These are phyloP conservation scores for Ctenochaetus hawaiiensis DNA, from an alignment of 2,797 vertebrate species.

Conservation along the genomic window DNA sequence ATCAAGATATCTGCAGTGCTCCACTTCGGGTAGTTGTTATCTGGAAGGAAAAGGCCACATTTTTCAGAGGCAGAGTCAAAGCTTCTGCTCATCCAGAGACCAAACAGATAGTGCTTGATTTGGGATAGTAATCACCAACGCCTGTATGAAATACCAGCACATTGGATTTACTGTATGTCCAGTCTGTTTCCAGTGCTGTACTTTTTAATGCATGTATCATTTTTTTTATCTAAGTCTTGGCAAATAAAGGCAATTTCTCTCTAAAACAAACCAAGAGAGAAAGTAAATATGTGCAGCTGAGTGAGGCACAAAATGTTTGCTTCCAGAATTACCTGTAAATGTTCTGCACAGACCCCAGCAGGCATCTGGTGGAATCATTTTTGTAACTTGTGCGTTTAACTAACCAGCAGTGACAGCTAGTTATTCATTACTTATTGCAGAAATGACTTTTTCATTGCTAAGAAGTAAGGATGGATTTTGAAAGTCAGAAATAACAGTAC, in stretches of 20 bases:
- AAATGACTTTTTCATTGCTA: too few species aligned
- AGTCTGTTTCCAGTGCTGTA: background rate
- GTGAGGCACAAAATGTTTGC: background rate
- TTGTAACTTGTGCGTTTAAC: background rate
- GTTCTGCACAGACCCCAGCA: background rate
- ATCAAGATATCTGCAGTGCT: conserved; percentile 23
- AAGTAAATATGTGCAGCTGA: background rate
- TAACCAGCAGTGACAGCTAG: too few species aligned
- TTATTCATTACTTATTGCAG: too few species aligned
- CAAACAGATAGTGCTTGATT: conserved; percentile 20
- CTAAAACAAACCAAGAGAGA: background rate
- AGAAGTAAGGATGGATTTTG: background rate
- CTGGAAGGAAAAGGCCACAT: conserved; percentile 35
- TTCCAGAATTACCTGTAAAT: too few species aligned
- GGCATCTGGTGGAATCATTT: background rate
- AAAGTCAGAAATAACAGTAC: background rate
- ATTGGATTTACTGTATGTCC: conserved; percentile 1
- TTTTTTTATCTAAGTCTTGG: too few species aligned
- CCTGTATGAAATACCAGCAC: background rate
- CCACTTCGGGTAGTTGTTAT: conserved; percentile 34
- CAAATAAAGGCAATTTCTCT: background rate
- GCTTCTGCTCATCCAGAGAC: conserved; percentile 31
- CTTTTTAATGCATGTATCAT: too few species aligned
- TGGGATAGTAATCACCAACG: background rate
- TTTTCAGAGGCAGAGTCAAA: conserved; percentile 35